Base-by-base conservation (phyloP, 2,888 invertebrate genomes). In the Phyllotreta cruciferae region DNA sequence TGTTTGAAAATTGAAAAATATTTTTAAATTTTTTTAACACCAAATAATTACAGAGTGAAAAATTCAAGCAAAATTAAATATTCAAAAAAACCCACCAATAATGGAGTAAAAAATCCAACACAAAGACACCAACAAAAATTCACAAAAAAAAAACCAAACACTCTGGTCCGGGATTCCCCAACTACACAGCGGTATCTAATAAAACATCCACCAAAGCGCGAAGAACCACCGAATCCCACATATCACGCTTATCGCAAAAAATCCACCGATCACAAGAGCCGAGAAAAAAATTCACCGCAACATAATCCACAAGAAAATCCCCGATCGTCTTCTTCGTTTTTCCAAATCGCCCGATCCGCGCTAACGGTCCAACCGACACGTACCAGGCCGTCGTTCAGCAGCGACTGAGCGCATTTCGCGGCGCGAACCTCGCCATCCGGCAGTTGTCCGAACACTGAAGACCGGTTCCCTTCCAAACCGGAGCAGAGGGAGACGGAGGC, bases 371-470 rank as follows among this genome's bases (percentile, higher is more conserved):
- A 6, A 60, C 34, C 53, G 56, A 67, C 66, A 64, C 62, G 62
- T 37, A 38, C 58, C n/a, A 42, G 13, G 62, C 68, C 70, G 60
- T 67, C 62, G 64, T 66, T 60, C 66, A 62, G 66, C 67, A 56
- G 67, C 71, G 69, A 76, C 75, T 75, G 74, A 75, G 73, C 69
- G 37, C 37, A 8, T 50, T 5, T 50, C 36, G 36, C 8, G 7
- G 65, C 66, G 69, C 64, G 66, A 69, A 69, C 77, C 73, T 77
- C 76, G 70, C 71, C 77, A 68, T 70, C 69, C 78, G 78, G 76
- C 73, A 75, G 80, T 74, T 80, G 67, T 75, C 73, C 74, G 73
- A 72, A 74, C 73, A 80, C 81, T 81, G 80, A 78, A 75, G 78
- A 77, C 79, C 67, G 74, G 78, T 78, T 78, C 78, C 77, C 78